Evolutionary conservation across 2,888 invertebrate genomes (phyloP).

Genomic region (Hirtodrosophila trivittata): DNA sequence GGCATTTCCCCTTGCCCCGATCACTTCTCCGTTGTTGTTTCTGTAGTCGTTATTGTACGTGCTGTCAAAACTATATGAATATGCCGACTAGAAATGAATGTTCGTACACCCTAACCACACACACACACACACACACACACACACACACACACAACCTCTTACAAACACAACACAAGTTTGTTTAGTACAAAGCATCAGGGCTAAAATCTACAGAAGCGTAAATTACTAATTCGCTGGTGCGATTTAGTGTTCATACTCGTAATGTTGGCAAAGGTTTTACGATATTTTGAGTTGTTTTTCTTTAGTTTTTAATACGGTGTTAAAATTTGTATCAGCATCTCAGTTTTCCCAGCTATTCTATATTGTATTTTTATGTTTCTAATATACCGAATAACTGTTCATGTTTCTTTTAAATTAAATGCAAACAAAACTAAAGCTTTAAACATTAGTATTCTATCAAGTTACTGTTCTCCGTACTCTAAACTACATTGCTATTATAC

Average conservation of each 20-base stretch:
- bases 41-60: conserved; percentile 39
- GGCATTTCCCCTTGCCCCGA: conserved; percentile 10
- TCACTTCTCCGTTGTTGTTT: conserved; percentile 7
- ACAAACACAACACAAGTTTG: conserved; percentile 11
- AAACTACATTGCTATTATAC: too few species aligned
- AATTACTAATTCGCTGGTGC: conserved; percentile 19
- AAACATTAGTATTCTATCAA: too few species aligned
- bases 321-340: conserved; percentile 34
- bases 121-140: conserved; percentile 2
- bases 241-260: conserved; percentile 14
- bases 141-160: conserved; percentile 1
- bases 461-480: too few species aligned
- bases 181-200: conserved; percentile 9
- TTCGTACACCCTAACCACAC: conserved; percentile 4
- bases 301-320: conserved; percentile 41
- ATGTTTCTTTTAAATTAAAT: too few species aligned
- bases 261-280: conserved; percentile 13
- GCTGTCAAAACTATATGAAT: conserved; percentile 68
- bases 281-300: conserved; percentile 24
- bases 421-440: too few species aligned
- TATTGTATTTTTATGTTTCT: too few species aligned
- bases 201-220: conserved; percentile 19
- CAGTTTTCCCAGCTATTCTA: too few species aligned
- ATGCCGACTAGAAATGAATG: conserved; percentile 47
- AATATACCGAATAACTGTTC: too few species aligned